Evolutionary conservation across 2,888 invertebrate species (phyloP), one percentile per base, ranked within the genome.

Genomic region (Odontomyia ornata): DNA sequence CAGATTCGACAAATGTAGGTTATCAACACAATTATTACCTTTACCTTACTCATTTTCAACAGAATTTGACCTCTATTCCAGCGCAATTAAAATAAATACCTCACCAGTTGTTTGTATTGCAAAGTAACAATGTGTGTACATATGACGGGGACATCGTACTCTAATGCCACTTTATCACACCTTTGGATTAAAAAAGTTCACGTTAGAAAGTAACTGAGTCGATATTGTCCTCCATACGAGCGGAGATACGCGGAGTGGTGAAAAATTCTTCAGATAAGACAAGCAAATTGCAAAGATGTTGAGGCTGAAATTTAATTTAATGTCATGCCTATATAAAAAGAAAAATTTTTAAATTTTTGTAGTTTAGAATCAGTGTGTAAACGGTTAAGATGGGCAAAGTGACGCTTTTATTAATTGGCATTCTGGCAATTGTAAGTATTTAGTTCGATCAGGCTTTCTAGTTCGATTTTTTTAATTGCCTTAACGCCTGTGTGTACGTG

Each of bases 301-400:
- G 65, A 36, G 28, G 36, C 18, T 27, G 28, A 36, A 65, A 52
- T 13, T 52, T 2, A 52, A 65, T 65, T 65, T 47, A 15, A 47
- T 72, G 56, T 72, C 46, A 25, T 72, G 73, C 21, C 73, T 52
- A 72, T 73, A 73, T 73, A 73, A 73, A 73, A 73, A 73, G 73
- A 43, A 57, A 73, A 60, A 23, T 57, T 13, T 5, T 57, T 36
- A 57, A 57, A 60, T 36, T 73, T 21, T 25, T 30, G 73, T 36
- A 73, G 73, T 57, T 73, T 73, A 21, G 30, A 43, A 30, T 57
- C 57, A 57, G 57, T 30, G 21, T 57, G 73, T 73, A 60, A 60
- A 30, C 36, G 46, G 36, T 57, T 36, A 60, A 57, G 73, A 73
- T 73, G 73, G 57, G 43, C 13, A 73, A 73, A 73, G 13, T 57